Evolutionary conservation across 2,888 invertebrate species (phyloP).

Genomic region (Lycia hirtaria): DNA sequence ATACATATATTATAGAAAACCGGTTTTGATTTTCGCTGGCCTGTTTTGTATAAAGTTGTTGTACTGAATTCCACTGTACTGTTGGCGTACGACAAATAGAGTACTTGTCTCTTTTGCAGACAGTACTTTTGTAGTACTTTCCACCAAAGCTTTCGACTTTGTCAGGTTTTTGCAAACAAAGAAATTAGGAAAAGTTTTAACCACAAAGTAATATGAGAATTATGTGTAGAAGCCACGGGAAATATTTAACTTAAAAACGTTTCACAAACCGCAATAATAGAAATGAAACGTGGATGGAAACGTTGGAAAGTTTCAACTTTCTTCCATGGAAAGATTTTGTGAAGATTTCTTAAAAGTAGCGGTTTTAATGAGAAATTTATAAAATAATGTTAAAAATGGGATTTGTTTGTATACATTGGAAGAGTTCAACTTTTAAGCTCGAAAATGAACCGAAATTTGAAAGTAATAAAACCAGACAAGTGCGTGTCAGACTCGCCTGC

Average conservation of each 20-base stretch:
- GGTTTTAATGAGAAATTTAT: too few species aligned
- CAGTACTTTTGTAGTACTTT: conserved; percentile 22
- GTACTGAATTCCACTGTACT: background rate
- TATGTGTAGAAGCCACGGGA: conserved; percentile 7
- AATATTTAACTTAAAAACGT: conserved; percentile 4
- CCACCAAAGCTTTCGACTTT: conserved; percentile 19
- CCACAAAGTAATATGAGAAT: conserved; percentile 2
- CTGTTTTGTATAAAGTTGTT: background rate
- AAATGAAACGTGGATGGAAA: conserved; percentile 13
- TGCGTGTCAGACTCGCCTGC: too few species aligned
- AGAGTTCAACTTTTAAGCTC: too few species aligned
- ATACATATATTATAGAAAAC: too few species aligned
- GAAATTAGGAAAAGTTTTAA: conserved; percentile 19
- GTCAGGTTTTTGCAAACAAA: conserved; percentile 19
- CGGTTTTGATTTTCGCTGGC: too few species aligned
- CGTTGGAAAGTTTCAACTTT: conserved; percentile 15
- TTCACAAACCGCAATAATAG: conserved; percentile 2
- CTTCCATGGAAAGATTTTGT: background rate
- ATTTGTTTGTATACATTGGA: background rate
- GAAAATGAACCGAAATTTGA: too few species aligned
- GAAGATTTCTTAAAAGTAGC: background rate
- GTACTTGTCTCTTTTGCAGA: conserved; percentile 14
- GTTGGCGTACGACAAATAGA: conserved; percentile 16
- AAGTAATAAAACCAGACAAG: too few species aligned
- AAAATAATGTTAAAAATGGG: background rate